Percentiles rank a stretch among this genome's conserved stretches.
phyloP scores from a whole-genome alignment of 2,113 vertebrate species.

The Clarias gariepinus region DNA sequence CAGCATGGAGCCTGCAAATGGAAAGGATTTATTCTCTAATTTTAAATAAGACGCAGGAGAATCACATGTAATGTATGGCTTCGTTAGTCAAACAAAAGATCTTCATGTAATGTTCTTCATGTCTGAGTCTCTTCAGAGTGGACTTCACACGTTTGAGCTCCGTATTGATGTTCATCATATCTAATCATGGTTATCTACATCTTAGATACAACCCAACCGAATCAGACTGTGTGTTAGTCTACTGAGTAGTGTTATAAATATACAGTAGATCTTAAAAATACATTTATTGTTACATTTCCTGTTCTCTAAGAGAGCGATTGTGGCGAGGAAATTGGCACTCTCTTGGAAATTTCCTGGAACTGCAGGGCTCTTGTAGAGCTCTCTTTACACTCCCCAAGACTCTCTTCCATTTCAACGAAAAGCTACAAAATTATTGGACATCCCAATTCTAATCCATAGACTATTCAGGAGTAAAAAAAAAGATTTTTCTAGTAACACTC shows the following conservation, averaged over 20 bases:
- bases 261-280: not conserved
- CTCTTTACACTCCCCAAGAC: too few species aligned
- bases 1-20: conserved; percentile 14
- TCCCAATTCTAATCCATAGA: too few species aligned
- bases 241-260: not conserved
- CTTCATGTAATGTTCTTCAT: not conserved
- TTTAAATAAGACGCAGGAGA: conserved; percentile 26
- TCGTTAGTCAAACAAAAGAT: not conserved
- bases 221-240: not conserved
- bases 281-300: not conserved
- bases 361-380: too few species aligned
- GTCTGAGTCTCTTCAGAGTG: not conserved
- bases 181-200: not conserved
- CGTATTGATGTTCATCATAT: not conserved
- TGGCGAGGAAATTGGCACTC: too few species aligned
- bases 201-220: not conserved
- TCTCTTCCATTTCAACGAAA: too few species aligned
- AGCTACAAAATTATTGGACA: too few species aligned
- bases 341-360: too few species aligned
- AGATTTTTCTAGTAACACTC: too few species aligned
- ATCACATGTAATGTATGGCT: not conserved
- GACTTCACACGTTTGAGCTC: not conserved
- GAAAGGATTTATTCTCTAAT: conserved; percentile 6
- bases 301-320: not conserved
- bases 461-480: too few species aligned